Conservation (phyloP, 2,797 vertebrate genomes). For the Hippopotamyrus pictus region DNA sequence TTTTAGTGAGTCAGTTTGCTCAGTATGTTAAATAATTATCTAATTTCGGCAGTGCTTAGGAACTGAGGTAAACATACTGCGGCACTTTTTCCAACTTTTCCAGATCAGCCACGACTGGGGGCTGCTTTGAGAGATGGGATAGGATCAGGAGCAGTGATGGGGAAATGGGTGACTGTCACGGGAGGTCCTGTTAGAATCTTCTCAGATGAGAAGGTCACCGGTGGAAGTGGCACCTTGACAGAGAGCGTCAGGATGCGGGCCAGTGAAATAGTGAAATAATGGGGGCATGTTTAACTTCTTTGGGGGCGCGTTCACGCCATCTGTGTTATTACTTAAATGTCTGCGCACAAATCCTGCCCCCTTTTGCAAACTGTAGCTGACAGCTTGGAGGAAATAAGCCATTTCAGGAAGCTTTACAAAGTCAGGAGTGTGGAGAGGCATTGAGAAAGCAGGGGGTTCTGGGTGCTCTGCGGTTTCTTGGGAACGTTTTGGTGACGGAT, state of each 20-base stretch:
- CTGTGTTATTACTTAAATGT: not conserved
- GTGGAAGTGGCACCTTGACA: not conserved
- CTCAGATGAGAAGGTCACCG: not conserved
- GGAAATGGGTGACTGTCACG: not conserved
- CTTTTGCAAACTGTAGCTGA: not conserved
- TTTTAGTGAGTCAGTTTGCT: not conserved
- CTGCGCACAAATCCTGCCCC: not conserved
- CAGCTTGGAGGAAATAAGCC: not conserved
- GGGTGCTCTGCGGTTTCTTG: not conserved
- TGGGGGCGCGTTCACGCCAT: not conserved
- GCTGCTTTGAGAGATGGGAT: not conserved
- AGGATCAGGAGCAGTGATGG: not conserved
- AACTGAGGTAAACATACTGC: not conserved
- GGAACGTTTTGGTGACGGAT: not conserved
- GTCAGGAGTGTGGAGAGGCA: not conserved
- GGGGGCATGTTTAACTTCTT: not conserved
- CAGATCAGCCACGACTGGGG: not conserved
- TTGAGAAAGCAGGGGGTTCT: not conserved
- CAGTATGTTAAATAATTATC: not conserved
- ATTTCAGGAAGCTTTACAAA: not conserved
- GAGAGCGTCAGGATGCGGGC: not conserved
- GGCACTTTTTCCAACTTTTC: not conserved
- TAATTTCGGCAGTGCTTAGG: not conserved
- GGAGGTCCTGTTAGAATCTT: not conserved
- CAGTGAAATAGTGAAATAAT: not conserved